Conservation (phyloP, 1,140 invertebrate species). For the Diuraphis noxia region DNA sequence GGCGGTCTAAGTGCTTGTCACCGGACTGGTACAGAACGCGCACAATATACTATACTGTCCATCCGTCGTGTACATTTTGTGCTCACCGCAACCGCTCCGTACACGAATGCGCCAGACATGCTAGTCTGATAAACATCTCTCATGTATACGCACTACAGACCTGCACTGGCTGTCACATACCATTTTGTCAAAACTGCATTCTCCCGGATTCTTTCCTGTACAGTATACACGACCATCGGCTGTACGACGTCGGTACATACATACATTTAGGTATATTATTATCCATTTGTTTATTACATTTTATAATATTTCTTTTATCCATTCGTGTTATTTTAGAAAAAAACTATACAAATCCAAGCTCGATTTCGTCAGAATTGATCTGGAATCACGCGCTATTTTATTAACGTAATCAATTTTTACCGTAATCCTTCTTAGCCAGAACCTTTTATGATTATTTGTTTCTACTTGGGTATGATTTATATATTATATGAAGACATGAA, state of each 20-base stretch:
- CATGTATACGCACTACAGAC: neutral
- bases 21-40: conserved; percentile 6
- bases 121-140: conserved; percentile 38
- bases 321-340: neutral
- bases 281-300: neutral
- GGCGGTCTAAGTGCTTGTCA: neutral
- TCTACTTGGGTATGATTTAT: neutral
- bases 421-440: neutral
- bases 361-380: neutral
- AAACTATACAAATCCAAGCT: neutral
- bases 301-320: neutral
- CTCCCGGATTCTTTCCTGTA: conserved; percentile 28
- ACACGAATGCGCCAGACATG: conserved; percentile 42
- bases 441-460: neutral
- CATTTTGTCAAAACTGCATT: conserved; percentile 53
- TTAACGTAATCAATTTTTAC: neutral
- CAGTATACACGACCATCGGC: neutral
- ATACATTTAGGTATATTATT: neutral
- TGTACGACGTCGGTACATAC: neutral
- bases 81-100: neutral
- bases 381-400: neutral
- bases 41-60: neutral
- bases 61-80: neutral
- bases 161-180: conserved; percentile 46
- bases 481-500: no score